Conservation (phyloP, 2,797 vertebrate species). For the Mastacembelus armatus region DNA sequence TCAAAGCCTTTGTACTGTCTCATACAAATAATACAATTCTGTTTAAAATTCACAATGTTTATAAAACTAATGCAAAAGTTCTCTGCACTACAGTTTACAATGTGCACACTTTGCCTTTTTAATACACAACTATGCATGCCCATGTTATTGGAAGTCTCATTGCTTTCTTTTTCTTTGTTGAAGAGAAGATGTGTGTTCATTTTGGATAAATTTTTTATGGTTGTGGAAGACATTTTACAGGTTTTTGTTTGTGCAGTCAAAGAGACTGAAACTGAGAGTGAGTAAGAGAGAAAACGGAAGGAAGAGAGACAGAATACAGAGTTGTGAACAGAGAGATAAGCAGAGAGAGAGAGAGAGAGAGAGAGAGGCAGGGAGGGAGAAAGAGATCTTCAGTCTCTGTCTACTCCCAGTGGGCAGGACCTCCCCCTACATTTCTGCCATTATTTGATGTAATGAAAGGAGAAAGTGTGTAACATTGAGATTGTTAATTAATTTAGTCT, state of each 20-base stretch:
- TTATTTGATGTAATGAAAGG: conserved; percentile 99
- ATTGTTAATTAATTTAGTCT: conserved; percentile 99
- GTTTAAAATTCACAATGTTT: conserved; percentile 39
- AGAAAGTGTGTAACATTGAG: conserved; percentile 97
- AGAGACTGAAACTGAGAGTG: conserved; percentile 59
- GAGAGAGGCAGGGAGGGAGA: conserved; percentile 41
- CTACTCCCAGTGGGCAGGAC: conserved; percentile 83
- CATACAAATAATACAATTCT: conserved; percentile 36
- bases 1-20: conserved; percentile 52
- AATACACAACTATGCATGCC: conserved; percentile 23
- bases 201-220: conserved; percentile 71
- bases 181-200: conserved; percentile 47
- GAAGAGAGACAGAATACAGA: conserved; percentile 50
- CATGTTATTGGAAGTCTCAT: conserved; percentile 25
- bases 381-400: conserved; percentile 75
- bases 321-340: conserved; percentile 37
- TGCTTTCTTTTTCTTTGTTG: conserved; percentile 40
- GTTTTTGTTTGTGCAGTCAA: conserved; percentile 64
- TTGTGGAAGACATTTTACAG: conserved; percentile 58
- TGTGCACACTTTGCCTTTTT: conserved; percentile 17
- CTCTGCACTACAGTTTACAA: conserved; percentile 21
- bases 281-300: conserved; percentile 59
- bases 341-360: conserved; percentile 7
- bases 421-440: conserved; percentile 88
- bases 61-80: conserved; percentile 29